phyloP scores from a whole-genome alignment of 2,113 vertebrate species.

The Hypocryptadius cinnamomeus region DNA sequence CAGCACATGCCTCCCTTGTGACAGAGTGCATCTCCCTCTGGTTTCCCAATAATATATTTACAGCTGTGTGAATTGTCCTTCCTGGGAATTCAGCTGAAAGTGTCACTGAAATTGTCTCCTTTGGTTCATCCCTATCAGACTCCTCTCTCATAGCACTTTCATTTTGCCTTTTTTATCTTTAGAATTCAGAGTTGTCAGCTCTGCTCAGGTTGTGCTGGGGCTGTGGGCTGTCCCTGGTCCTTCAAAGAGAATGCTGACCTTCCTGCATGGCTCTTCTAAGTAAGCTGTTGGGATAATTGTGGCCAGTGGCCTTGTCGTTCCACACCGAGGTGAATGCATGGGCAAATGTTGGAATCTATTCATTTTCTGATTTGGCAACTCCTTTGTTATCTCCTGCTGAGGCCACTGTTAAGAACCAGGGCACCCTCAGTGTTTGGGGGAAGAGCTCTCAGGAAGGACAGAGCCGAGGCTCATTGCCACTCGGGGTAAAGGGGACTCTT shows the following conservation, averaged over 20 bases:
- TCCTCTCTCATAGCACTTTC: neutral
- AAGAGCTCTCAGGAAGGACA: neutral
- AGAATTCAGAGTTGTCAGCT: neutral
- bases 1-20: neutral
- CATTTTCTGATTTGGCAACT: neutral
- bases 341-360: neutral
- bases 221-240: neutral
- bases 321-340: neutral
- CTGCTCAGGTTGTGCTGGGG: neutral
- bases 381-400: neutral
- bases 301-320: neutral
- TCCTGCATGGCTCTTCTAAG: neutral
- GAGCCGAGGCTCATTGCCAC: neutral
- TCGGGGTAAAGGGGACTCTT: neutral
- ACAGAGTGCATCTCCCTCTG: neutral
- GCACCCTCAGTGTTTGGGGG: rapidly evolving
- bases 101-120: neutral
- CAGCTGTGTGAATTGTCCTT: neutral
- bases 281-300: neutral
- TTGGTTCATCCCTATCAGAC: neutral
- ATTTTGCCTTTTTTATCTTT: neutral
- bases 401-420: neutral
- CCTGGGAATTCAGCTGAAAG: neutral
- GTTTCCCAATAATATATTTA: neutral
- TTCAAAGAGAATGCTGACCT: neutral